Percentiles rank a stretch among this genome's conserved stretches.
Evolutionary conservation across 2,797 vertebrate genomes (phyloP).

Genomic region (Cottoperca gobio): DNA sequence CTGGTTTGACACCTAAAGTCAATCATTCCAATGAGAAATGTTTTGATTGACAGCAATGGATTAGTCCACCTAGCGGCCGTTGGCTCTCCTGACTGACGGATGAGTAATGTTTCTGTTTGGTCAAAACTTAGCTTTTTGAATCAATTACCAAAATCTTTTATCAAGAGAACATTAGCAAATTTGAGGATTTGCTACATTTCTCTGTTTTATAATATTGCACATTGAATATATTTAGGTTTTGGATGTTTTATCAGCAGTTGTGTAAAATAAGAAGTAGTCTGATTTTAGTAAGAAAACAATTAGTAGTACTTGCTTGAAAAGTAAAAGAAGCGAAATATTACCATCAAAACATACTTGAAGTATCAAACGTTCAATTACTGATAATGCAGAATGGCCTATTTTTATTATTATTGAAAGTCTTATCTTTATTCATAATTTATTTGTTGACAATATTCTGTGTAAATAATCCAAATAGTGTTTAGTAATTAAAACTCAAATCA

Average conservation of each 20-base stretch:
- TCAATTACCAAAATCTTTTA: too few species aligned
- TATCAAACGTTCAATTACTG: too few species aligned
- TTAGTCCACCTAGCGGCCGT: neutral
- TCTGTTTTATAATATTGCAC: neutral
- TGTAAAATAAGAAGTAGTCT: neutral
- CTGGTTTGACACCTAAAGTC: slow-evolving; percentile 32
- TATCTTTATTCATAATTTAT: neutral
- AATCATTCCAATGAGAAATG: slow-evolving; percentile 23
- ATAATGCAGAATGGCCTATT: neutral
- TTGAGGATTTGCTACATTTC: neutral
- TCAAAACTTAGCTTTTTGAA: neutral
- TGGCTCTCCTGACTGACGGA: slow-evolving; percentile 2
- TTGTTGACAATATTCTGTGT: neutral
- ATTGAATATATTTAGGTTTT: neutral
- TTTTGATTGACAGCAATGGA: slow-evolving; percentile 30
- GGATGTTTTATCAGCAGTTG: neutral
- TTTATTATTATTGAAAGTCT: neutral
- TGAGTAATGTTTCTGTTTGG: neutral
- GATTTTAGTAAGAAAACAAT: neutral
- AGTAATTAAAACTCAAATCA: neutral
- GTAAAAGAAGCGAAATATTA: neutral
- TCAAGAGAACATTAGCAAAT: neutral
- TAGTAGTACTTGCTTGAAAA: neutral
- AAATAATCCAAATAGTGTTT: neutral
- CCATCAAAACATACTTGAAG: neutral